Evolutionary conservation across 1,140 invertebrate genomes (phyloP).

Genomic region (Plodia interpunctella): DNA sequence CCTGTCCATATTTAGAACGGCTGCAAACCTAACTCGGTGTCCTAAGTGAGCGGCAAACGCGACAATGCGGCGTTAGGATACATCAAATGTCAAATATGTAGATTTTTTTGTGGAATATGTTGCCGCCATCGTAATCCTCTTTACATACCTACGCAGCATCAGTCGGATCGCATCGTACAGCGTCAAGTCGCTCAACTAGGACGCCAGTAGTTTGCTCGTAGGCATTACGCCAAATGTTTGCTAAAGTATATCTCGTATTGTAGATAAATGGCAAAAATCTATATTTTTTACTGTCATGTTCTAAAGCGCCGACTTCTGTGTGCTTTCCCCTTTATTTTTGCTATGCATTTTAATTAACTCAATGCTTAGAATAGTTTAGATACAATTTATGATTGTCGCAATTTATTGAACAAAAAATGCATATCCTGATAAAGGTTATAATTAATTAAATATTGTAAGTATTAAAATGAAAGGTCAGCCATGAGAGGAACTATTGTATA

Average conservation of each 20-base stretch:
- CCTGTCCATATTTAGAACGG: not conserved
- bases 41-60: too few relatives aligned
- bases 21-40: constrained; percentile 2
- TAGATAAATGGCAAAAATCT: constrained; percentile 33
- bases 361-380: constrained; percentile 6
- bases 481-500: constrained; percentile 71
- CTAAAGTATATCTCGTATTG: constrained; percentile 2
- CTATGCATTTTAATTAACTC: constrained; percentile 48
- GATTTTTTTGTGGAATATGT: too few relatives aligned
- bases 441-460: constrained; percentile 57
- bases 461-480: constrained; percentile 66
- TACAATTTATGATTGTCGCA: constrained; percentile 3
- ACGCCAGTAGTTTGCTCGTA: not conserved
- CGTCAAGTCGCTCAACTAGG: too few relatives aligned
- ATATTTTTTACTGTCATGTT: constrained; percentile 65
- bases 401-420: constrained; percentile 28
- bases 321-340: constrained; percentile 66
- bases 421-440: constrained; percentile 56
- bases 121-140: too few relatives aligned
- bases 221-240: constrained; percentile 10
- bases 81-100: too few relatives aligned
- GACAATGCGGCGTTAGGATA: too few relatives aligned
- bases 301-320: constrained; percentile 21
- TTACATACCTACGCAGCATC: too few relatives aligned
- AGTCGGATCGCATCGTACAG: too few relatives aligned